Evolutionary conservation across 2,113 vertebrate genomes (phyloP), one percentile per base, ranked within the genome.

Genomic region (Dicaeum eximium): DNA sequence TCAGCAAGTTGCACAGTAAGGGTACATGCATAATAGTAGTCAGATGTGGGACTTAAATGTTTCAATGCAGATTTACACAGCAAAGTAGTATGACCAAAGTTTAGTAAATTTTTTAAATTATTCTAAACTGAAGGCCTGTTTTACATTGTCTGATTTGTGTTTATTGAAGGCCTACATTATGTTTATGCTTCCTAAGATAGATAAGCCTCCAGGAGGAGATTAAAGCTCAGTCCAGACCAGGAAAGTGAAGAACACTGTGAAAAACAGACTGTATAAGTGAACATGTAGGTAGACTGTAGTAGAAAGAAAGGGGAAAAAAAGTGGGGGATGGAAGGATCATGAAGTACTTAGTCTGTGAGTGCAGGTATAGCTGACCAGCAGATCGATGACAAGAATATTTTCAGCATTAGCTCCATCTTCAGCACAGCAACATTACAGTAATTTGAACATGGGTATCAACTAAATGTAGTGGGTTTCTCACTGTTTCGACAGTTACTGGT

Each of bases 261-360:
- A 62, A 44, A 88, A 27, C 23, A 38, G 37, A 16, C 56, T 78
- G n/a, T 15, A 7, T 23, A 33, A 38, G 15, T 73, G 42, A 21
- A 21, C 0, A 0, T 28, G 13, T 40, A 31, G 47, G 13, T 13
- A 51, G 17, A 12, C 30, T n/a, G 9, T 57, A 11, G 25, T 30
- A 82, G n/a, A 53, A 90, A 38, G 9, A 66, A 72, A 48, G 7
- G 24, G 30, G 22, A 13, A 33, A 53, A 24, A 31, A 45, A 10
- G 4, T 14, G 4, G 14, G 3, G 9, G 42, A 13, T 73, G 54
- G n/a, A 73, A 62, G 25, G 10, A 7, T 51, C 27, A 23, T 25
- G 9, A 40, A 19, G 15, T 35, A 10, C 0, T 1, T 51, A 78
- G 27, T 7, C 35, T 24, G 12, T 30, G 27, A 22, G 11, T 22